phyloP scores from a whole-genome alignment of 2,797 vertebrate genomes.

The Anabacerthia variegaticeps region DNA sequence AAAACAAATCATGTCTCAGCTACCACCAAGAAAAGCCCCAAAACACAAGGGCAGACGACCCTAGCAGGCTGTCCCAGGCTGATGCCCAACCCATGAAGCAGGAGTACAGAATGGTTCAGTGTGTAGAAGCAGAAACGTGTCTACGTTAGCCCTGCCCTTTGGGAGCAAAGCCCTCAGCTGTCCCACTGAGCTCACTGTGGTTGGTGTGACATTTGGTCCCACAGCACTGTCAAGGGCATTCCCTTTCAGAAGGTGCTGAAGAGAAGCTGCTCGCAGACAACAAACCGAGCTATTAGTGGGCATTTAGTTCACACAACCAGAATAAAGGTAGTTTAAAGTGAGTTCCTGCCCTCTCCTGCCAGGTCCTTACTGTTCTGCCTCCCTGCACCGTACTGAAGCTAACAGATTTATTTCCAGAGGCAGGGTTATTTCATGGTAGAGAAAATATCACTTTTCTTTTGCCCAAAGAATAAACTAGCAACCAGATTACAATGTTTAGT shows the following conservation, averaged over 20 bases:
- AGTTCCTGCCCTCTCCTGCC: neutral
- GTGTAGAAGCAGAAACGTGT: neutral
- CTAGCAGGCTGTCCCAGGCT: neutral
- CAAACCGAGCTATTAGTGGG: neutral
- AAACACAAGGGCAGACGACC: neutral
- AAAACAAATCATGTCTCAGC: neutral
- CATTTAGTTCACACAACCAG: neutral
- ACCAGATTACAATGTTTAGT: neutral
- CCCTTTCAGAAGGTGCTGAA: neutral
- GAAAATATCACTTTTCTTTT: neutral
- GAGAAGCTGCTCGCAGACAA: neutral
- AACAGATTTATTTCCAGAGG: neutral
- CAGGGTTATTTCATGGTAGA: neutral
- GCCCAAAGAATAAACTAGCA: neutral
- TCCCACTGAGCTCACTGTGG: neutral
- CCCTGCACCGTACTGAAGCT: neutral
- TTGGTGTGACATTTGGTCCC: neutral
- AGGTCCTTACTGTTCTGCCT: neutral
- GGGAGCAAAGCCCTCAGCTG: neutral
- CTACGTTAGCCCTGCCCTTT: neutral
- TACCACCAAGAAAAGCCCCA: neutral
- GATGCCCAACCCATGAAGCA: neutral
- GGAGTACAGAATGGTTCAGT: neutral
- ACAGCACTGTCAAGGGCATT: fast-evolving
- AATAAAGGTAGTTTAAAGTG: neutral